phyloP scores from a whole-genome alignment of 2,797 vertebrate genomes.

The Cynopterus sphinx region DNA sequence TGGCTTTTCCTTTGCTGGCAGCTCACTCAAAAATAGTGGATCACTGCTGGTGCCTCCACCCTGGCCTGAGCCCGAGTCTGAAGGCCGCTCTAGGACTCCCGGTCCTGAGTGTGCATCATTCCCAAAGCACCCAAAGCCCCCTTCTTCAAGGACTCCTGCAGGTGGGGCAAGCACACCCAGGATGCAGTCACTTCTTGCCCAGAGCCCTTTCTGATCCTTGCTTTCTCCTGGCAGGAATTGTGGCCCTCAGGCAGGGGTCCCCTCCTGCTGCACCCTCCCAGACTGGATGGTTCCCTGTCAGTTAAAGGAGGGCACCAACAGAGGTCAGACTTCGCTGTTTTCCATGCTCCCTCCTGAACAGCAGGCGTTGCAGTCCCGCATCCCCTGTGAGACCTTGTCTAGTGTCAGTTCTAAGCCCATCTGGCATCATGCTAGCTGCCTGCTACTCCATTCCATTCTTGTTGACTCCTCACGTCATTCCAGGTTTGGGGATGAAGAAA shows the following conservation, averaged over 20 bases:
- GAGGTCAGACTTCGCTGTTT: not conserved
- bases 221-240: not conserved
- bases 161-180: fast-evolving
- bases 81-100: not conserved
- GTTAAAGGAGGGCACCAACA: not conserved
- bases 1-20: not conserved
- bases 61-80: not conserved
- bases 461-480: not conserved
- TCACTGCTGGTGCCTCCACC: not conserved
- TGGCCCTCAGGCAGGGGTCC: not conserved
- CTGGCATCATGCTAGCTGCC: not conserved
- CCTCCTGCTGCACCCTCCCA: not conserved
- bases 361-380: not conserved
- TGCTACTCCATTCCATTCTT: not conserved
- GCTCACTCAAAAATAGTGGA: not conserved
- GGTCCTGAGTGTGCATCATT: not conserved
- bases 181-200: not conserved
- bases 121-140: not conserved
- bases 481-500: not conserved
- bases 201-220: not conserved
- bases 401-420: not conserved
- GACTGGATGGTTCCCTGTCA: not conserved
- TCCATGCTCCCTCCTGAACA: not conserved
- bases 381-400: not conserved
- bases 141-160: not conserved